Evolutionary conservation across 2,888 invertebrate genomes (phyloP).

Genomic region (Notocelia uddmanniana): DNA sequence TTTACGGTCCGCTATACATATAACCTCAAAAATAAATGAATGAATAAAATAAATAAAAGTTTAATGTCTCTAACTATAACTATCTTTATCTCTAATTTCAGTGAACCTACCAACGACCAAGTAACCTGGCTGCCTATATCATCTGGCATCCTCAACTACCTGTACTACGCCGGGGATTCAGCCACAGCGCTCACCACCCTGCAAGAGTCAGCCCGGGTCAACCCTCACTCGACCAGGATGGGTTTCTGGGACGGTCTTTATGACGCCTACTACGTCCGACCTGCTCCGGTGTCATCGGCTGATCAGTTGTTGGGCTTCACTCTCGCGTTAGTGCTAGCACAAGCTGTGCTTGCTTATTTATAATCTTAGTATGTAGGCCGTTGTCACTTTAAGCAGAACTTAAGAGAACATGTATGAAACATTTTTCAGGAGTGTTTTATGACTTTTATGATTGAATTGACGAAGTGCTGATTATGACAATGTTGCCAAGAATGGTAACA

Average conservation of each 20-base stretch:
- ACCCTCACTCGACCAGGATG: slow-evolving; percentile 63
- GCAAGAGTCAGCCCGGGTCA: slow-evolving; percentile 52
- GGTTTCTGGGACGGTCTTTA: slow-evolving; percentile 62
- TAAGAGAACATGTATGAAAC: neutral
- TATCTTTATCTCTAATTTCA: slow-evolving; percentile 17
- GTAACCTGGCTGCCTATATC: slow-evolving; percentile 56
- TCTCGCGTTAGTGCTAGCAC: slow-evolving; percentile 53
- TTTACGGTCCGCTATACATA: neutral
- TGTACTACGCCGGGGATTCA: slow-evolving; percentile 56
- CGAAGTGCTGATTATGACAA: neutral
- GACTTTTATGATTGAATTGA: neutral
- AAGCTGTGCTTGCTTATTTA: slow-evolving; percentile 54
- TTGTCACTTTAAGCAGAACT: neutral
- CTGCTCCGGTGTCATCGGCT: slow-evolving; percentile 55
- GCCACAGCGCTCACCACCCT: neutral
- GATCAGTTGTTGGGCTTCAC: slow-evolving; percentile 49
- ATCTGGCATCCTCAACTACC: slow-evolving; percentile 51
- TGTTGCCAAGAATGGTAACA: neutral
- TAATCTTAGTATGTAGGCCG: slow-evolving; percentile 45
- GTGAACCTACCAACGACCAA: slow-evolving; percentile 21
- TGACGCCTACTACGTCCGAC: slow-evolving; percentile 58
- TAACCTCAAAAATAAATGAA: neutral
- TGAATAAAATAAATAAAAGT: no score
- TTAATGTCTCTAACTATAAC: no score
- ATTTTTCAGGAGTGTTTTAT: neutral